Conservation (phyloP, 2,888 invertebrate genomes). For the Cepaea hortensis region DNA sequence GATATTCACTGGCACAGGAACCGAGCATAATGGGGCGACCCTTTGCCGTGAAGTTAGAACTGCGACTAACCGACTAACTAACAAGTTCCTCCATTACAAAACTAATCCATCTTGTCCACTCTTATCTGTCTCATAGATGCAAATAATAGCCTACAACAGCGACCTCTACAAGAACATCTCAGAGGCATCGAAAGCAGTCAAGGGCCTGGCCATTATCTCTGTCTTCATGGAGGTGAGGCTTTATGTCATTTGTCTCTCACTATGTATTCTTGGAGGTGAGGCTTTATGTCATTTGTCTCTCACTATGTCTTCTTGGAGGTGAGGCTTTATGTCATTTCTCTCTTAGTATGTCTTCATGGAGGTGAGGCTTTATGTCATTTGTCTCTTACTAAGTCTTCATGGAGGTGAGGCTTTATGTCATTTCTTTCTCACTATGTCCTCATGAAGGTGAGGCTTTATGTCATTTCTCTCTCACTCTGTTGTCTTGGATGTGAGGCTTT, state of each 20-base stretch:
- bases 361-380: too few species aligned
- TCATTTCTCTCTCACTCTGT: neutral
- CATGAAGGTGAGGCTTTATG: neutral
- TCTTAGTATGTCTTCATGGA: too few species aligned
- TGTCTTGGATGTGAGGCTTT: neutral
- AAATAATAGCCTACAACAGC: conserved; percentile 63
- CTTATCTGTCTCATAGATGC: conserved; percentile 67
- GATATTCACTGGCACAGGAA: too few species aligned
- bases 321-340: too few species aligned
- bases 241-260: neutral
- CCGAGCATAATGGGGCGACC: too few species aligned
- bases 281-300: neutral
- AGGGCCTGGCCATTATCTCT: conserved; percentile 55
- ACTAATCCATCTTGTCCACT: neutral
- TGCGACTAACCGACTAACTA: too few species aligned
- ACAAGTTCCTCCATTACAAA: neutral
- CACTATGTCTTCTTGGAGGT: neutral
- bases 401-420: conserved; percentile 46
- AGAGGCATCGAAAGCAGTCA: conserved; percentile 54
- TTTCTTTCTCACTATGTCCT: neutral
- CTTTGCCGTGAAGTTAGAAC: too few species aligned
- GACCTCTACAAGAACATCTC: conserved; percentile 62
- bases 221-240: conserved; percentile 56
- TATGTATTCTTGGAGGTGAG: neutral
- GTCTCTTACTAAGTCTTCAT: conserved; percentile 54